phyloP scores from a whole-genome alignment of 2,888 invertebrate species.

The Stegana nigrithorax region DNA sequence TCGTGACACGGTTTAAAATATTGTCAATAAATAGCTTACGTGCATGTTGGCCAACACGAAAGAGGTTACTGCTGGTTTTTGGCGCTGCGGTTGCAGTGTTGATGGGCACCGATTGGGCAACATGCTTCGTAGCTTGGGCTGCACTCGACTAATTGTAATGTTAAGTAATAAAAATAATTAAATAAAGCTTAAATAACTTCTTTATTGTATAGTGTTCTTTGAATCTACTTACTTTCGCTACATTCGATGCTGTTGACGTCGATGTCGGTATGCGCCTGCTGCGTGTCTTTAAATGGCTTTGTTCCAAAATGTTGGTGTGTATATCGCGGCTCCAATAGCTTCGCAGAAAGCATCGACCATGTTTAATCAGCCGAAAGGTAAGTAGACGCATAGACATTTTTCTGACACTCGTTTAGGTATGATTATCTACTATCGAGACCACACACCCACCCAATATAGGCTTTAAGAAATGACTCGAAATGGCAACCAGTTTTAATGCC shows the following conservation, averaged over 20 bases:
- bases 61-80: slow-evolving; percentile 60
- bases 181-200: neutral
- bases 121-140: slow-evolving; percentile 30
- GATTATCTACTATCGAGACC: too few relatives aligned
- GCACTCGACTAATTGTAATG: neutral
- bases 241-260: slow-evolving; percentile 45
- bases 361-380: slow-evolving; percentile 71
- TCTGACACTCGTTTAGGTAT: too few relatives aligned
- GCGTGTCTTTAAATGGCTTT: slow-evolving; percentile 58
- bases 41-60: slow-evolving; percentile 74
- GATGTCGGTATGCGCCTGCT: slow-evolving; percentile 57
- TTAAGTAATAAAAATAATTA: neutral
- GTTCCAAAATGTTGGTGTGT: slow-evolving; percentile 70
- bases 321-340: slow-evolving; percentile 71
- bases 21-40: slow-evolving; percentile 77
- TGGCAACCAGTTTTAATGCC: too few relatives aligned
- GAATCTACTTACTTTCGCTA: slow-evolving; percentile 59
- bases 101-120: slow-evolving; percentile 14
- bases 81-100: slow-evolving; percentile 35
- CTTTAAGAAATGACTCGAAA: too few relatives aligned
- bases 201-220: neutral
- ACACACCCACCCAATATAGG: too few relatives aligned
- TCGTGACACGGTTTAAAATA: slow-evolving; percentile 77
- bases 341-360: slow-evolving; percentile 73
- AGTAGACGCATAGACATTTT: slow-evolving; percentile 73